A percentile compares a stretch with the other conserved stretches of the same genome.
Conservation (phyloP, 1,140 invertebrate species). For the Teleopsis dalmanni region DNA sequence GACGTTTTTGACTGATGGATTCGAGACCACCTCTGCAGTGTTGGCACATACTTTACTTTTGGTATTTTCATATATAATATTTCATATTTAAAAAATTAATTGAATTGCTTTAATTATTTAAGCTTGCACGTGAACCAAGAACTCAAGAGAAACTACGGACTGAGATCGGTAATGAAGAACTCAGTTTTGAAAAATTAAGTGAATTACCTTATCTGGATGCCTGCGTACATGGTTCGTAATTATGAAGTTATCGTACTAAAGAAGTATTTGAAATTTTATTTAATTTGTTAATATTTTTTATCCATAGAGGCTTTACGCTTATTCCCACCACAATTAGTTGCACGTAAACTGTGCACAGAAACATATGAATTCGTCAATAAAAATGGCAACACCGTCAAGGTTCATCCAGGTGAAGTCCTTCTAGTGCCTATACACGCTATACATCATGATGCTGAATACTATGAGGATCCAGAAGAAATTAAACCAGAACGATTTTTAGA, state of each 20-base stretch:
- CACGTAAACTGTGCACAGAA: constrained; percentile 27
- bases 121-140: constrained; percentile 18
- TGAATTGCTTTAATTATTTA: neutral
- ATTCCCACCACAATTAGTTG: constrained; percentile 15
- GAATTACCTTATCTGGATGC: constrained; percentile 33
- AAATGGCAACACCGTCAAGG: constrained; percentile 17
- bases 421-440: constrained; percentile 49
- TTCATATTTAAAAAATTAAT: too few relatives aligned
- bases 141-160: constrained; percentile 22
- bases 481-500: constrained; percentile 57
- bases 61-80: neutral
- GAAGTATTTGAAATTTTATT: neutral
- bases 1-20: constrained; percentile 37
- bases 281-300: neutral
- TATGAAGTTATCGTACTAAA: too few relatives aligned
- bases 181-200: constrained; percentile 23
- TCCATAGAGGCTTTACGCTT: constrained; percentile 24
- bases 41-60: constrained; percentile 21
- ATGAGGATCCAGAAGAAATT: constrained; percentile 59
- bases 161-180: constrained; percentile 30
- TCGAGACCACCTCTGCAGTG: constrained; percentile 31
- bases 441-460: constrained; percentile 57
- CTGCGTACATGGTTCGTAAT: constrained; percentile 26
- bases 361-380: constrained; percentile 23
- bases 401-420: constrained; percentile 47